These are phyloP conservation scores for Brachypodius melanocephalos DNA, from an alignment of 2,113 vertebrate genomes.

Conservation along the genomic window DNA sequence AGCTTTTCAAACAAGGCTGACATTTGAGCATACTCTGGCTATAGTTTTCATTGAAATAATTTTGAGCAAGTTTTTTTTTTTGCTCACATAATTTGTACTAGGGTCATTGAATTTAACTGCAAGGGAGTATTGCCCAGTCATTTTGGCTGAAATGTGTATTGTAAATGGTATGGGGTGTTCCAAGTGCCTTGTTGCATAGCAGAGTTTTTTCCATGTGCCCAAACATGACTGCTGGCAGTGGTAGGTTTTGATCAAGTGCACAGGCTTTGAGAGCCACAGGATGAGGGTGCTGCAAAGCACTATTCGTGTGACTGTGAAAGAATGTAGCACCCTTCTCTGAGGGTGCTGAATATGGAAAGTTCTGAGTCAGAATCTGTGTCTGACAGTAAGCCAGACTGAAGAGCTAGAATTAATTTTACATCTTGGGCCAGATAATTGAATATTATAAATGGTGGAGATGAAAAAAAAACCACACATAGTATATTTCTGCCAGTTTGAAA, in stretches of 20 bases:
- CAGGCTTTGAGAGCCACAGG: not conserved
- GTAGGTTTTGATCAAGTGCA: not conserved
- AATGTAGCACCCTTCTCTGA: not conserved
- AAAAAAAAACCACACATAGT: not conserved
- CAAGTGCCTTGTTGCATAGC: not conserved
- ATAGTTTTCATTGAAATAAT: not conserved
- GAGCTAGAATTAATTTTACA: not conserved
- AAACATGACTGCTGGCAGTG: not conserved
- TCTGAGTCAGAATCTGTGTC: not conserved
- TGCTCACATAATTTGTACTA: not conserved
- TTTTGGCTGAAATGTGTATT: constrained; percentile 39
- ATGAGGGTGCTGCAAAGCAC: not conserved
- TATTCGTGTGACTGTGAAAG: not conserved
- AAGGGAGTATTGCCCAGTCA: not conserved
- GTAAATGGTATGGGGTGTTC: not conserved
- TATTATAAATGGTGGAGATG: not conserved
- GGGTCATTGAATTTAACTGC: constrained; percentile 35
- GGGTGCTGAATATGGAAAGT: not conserved
- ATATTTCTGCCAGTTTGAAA: not conserved
- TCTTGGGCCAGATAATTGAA: not conserved
- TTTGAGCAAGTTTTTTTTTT: not conserved
- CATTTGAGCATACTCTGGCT: not conserved
- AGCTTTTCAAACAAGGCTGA: not conserved
- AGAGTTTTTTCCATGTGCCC: not conserved
- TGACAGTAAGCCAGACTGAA: not conserved